phyloP scores from a whole-genome alignment of 2,888 invertebrate species.

The Ornithoptera priamus region DNA sequence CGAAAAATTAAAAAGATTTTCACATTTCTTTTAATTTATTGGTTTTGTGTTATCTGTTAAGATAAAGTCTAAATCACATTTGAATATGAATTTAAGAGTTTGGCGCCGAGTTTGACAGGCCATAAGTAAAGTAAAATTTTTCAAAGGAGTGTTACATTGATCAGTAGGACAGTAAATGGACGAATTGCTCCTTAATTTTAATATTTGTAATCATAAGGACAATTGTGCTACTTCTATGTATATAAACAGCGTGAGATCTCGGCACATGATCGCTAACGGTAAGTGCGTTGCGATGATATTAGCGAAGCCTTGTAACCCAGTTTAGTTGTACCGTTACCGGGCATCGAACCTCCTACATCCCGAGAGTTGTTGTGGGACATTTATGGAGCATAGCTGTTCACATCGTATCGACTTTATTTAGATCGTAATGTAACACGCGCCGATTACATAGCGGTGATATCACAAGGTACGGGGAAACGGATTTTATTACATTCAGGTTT shows the following conservation, averaged over 20 bases:
- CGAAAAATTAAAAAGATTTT: neutral
- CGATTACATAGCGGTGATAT: slow-evolving; percentile 1
- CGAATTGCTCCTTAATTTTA: neutral
- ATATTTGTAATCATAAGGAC: slow-evolving; percentile 33
- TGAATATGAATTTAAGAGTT: neutral
- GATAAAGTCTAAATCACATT: neutral
- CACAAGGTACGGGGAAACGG: neutral
- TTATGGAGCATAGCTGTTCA: slow-evolving; percentile 32
- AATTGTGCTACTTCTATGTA: slow-evolving; percentile 44
- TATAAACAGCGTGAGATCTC: slow-evolving; percentile 49
- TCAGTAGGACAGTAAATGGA: neutral
- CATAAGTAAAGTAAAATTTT: neutral
- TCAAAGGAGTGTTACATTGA: neutral
- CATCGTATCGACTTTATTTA: slow-evolving; percentile 21
- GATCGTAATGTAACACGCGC: slow-evolving; percentile 14
- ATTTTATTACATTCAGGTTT: neutral
- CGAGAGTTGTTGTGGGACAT: slow-evolving; percentile 41
- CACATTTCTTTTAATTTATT: neutral
- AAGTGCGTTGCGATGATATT: slow-evolving; percentile 61
- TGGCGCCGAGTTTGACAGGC: neutral
- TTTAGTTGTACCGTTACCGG: slow-evolving; percentile 64
- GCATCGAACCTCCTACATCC: slow-evolving; percentile 61
- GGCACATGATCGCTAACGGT: slow-evolving; percentile 63
- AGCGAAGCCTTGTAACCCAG: slow-evolving; percentile 77
- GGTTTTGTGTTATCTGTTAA: neutral